Conservation (phyloP, 2,888 invertebrate species). For the Theretra japonica region DNA sequence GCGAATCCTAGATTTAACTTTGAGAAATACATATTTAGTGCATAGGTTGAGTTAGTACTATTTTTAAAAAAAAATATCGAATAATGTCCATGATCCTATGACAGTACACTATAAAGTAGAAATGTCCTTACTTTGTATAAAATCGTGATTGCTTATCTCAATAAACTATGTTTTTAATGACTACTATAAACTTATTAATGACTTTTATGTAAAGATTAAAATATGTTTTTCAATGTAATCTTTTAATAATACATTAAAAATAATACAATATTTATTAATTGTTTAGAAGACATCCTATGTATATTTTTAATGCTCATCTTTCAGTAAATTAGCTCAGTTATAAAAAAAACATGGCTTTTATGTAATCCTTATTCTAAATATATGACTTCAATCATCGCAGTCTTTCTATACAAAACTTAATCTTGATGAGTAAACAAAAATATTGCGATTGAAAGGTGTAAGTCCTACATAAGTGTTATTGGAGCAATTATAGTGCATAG, state of each 20-base stretch:
- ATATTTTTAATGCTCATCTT: no score
- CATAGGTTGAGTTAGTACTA: no score
- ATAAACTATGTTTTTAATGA: not conserved
- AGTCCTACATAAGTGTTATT: slow-evolving; percentile 39
- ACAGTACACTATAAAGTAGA: not conserved
- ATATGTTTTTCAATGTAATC: not conserved
- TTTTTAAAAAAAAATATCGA: no score
- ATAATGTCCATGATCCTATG: not conserved
- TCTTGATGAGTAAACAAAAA: not conserved
- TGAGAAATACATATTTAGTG: no score
- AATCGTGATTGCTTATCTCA: not conserved
- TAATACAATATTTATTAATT: not conserved
- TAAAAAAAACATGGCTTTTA: no score
- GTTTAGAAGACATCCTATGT: no score
- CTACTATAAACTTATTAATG: not conserved
- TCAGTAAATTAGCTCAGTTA: no score
- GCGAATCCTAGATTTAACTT: no score
- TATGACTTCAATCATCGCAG: no score
- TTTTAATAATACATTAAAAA: not conserved
- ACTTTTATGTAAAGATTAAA: not conserved
- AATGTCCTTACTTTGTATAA: not conserved
- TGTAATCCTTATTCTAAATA: no score
- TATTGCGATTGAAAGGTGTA: not conserved
- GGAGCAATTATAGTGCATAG: slow-evolving; percentile 32
- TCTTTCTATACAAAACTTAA: no score